Evolutionary conservation across 2,888 invertebrate genomes (phyloP), one percentile per base, ranked within the genome.

Genomic region (Hipparchia sbordonii): DNA sequence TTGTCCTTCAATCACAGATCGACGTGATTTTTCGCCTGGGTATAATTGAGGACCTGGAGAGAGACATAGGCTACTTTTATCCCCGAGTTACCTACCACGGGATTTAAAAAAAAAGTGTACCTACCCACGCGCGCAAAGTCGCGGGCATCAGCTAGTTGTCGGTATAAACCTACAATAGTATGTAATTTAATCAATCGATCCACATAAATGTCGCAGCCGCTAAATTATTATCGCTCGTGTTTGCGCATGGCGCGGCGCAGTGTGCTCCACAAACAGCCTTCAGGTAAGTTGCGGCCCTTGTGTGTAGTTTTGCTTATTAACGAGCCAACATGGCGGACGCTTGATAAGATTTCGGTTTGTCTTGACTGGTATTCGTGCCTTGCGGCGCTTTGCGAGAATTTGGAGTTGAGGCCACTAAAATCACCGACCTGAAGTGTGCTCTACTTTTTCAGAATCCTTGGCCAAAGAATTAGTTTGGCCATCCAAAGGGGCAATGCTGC

Each of bases 221-320:
- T 85, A 87, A 88, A 82, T 87, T 87, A 87, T 84, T 82, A 84
- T 83, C 59, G 69, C 56, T 70, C 12, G 73, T 89, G 91, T 91
- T 90, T 90, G 87, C 86, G 81, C 80, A 83, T 82, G 85, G 87
- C 84, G 84, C 83, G 84, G 84, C 81, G 82, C 84, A 86, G 86
- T 85, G 83, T 85, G 85, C 85, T 88, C 81, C 76, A 84, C 90
- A 91, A 91, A 91, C 87, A 90, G 87, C 90, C 89, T 83, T 85
- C 88, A 91, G 91, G 91, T 87, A 83, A 87, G 84, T 86, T 88
- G 85, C 81, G 80, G 85, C 86, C 84, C 87, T 84, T 87, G 90
- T 92, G 90, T 90, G 88, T 86, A 92, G 90, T 91, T 93, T 93
- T 92, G 92, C 91, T 93, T 93, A 93, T 92, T 93, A 93, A 91